A percentile compares a stretch with the other conserved stretches of the same genome.
phyloP scores from a whole-genome alignment of 2,888 invertebrate species.

The Temnothorax rugatulus region DNA sequence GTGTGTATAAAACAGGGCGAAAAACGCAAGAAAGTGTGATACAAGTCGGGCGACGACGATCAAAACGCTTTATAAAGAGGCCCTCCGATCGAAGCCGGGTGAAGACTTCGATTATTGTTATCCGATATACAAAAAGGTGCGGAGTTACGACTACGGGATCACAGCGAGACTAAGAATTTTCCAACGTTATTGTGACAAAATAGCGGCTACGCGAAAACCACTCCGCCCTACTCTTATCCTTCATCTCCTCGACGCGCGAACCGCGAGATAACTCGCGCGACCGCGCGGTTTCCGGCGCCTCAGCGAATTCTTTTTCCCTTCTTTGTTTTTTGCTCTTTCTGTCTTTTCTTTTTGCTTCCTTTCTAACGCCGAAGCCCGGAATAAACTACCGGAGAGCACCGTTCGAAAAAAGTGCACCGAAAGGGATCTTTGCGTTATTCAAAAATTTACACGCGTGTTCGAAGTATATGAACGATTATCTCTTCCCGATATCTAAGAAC shows the following conservation, averaged over 20 bases:
- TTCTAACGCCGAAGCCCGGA: neutral
- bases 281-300: slow-evolving; percentile 43
- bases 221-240: neutral
- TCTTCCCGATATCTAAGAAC: slow-evolving; percentile 58
- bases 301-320: neutral
- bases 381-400: slow-evolving; percentile 34
- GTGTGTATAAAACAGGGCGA: slow-evolving; percentile 57
- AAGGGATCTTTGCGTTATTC: slow-evolving; percentile 38
- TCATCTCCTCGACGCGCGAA: slow-evolving; percentile 8
- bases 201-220: slow-evolving; percentile 66
- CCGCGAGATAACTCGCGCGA: slow-evolving; percentile 40
- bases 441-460: slow-evolving; percentile 48
- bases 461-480: slow-evolving; percentile 61
- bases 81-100: slow-evolving; percentile 69
- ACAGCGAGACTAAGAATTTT: slow-evolving; percentile 80
- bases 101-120: slow-evolving; percentile 67
- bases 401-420: slow-evolving; percentile 62
- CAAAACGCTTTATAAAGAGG: slow-evolving; percentile 73
- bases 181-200: slow-evolving; percentile 69
- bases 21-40: slow-evolving; percentile 58
- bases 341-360: neutral
- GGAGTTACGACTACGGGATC: slow-evolving; percentile 80
- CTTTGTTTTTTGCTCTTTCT: neutral
- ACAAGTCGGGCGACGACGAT: slow-evolving; percentile 63
- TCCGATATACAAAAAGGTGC: slow-evolving; percentile 75